Evolutionary conservation across 2,113 vertebrate genomes (phyloP), one percentile per base, ranked within the genome.

Genomic region (Pelobates fuscus): DNA sequence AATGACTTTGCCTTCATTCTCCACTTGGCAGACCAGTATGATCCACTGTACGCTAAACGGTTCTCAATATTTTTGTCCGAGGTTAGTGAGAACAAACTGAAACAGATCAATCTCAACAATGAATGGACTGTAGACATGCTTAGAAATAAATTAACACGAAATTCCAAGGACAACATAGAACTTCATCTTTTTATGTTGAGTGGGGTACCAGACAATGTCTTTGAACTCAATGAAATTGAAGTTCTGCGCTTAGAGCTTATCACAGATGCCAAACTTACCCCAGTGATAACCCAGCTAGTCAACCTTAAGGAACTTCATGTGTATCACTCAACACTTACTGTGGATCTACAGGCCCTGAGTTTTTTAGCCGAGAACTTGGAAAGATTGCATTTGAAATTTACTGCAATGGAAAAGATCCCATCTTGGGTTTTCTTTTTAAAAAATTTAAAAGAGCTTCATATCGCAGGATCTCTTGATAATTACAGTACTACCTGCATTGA

Each of bases 1-100:
- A 94, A 94, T 32, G 93, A 94, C 76, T 94, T 94, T 21, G 93
- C 93, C 7, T 94, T 94, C 79, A 94, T 94, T 82, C 90, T 94
- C 67, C 93, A 94, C 24, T 83, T 94, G 70, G 89, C 93, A 6
- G 92, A 94, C 67, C 90, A 94, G 66, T 94, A 93, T 4, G 92
- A 94, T 65, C 92, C 91, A 10, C 86, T 95, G 8, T 93, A 94
- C 80, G 90, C 92, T 59, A 94, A 93, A 1, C 87, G 93, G 43
- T 94, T 94, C 80, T 93, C 92, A 67, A 91, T 93, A 78, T 95
- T 94, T 81, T 78, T 93, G 2, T 93, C 92, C 0, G 91, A 93
- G 80, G 82, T 93, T 77, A 92, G 93, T 43, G 90, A 93, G 81
- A 94, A 94, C 73, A 91, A 91, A 63, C 83, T 94, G 69, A 91